These are phyloP conservation scores for Radopholus similis DNA, from an alignment of 1,140 invertebrate genomes.

Conservation along the genomic window DNA sequence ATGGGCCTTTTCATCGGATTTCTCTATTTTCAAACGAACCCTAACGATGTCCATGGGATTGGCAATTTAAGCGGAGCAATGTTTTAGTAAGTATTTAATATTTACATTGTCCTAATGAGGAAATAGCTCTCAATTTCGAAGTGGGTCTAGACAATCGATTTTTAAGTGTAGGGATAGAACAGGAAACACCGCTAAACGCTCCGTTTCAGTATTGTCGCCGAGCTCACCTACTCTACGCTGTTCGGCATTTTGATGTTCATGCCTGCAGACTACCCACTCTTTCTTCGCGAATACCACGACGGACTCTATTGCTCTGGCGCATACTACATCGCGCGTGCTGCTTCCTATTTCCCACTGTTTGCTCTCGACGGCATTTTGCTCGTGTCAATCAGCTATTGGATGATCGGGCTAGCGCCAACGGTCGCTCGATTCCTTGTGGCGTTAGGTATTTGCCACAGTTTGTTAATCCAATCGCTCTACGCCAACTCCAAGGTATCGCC, in stretches of 20 bases:
- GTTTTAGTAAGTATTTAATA: conserved; percentile 52
- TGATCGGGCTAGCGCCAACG: conserved; percentile 49
- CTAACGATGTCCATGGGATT: conserved; percentile 48
- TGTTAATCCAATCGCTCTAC: neutral
- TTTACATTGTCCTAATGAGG: too few species aligned
- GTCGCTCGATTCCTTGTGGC: conserved; percentile 19
- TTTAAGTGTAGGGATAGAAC: too few species aligned
- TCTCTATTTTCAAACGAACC: conserved; percentile 58
- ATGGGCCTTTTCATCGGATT: conserved; percentile 62
- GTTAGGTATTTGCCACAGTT: conserved; percentile 6
- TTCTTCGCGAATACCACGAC: conserved; percentile 58
- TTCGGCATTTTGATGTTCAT: conserved; percentile 58
- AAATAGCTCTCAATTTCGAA: too few species aligned
- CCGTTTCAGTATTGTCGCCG: conserved; percentile 20
- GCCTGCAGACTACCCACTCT: conserved; percentile 51
- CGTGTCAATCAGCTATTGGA: conserved; percentile 50
- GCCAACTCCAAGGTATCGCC: conserved; percentile 35
- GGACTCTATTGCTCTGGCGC: conserved; percentile 48
- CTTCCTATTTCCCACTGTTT: conserved; percentile 58
- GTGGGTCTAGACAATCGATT: too few species aligned
- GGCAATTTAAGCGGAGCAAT: conserved; percentile 62
- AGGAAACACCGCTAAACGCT: too few species aligned
- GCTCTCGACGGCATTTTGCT: conserved; percentile 55
- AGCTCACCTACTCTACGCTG: conserved; percentile 55
- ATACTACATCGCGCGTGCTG: conserved; percentile 47